Conservation (phyloP, 2,888 invertebrate species). For the Melangyna quadrimaculata region DNA sequence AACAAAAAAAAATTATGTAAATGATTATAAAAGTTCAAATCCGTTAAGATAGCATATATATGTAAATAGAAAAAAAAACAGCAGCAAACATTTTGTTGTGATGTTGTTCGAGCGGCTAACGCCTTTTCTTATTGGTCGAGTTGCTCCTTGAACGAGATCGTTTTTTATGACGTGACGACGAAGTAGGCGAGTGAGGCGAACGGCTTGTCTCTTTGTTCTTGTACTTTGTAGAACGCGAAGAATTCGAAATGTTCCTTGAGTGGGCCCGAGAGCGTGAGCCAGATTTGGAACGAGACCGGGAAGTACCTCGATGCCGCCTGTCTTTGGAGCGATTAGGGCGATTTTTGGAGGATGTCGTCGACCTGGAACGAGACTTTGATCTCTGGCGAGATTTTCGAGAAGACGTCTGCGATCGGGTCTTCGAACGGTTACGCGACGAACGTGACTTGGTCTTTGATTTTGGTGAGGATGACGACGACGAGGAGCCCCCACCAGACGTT, state of each 20-base stretch:
- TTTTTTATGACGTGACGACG: slow-evolving; percentile 58
- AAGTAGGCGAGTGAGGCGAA: slow-evolving; percentile 72
- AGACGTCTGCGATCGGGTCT: slow-evolving; percentile 72
- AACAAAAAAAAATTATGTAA: slow-evolving; percentile 13
- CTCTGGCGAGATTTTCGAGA: slow-evolving; percentile 70
- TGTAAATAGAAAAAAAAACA: not conserved
- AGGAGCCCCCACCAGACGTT: slow-evolving; percentile 38
- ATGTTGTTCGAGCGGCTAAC: slow-evolving; percentile 34
- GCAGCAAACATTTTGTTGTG: not conserved
- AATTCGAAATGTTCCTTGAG: slow-evolving; percentile 71
- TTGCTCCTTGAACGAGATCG: slow-evolving; percentile 65
- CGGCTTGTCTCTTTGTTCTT: slow-evolving; percentile 72
- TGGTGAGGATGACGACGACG: slow-evolving; percentile 47
- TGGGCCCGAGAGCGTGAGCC: slow-evolving; percentile 61
- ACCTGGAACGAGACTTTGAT: slow-evolving; percentile 71
- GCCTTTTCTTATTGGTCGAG: slow-evolving; percentile 59
- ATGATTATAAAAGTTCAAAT: slow-evolving; percentile 52
- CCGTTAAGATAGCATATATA: slow-evolving; percentile 26
- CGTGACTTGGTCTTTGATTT: slow-evolving; percentile 62
- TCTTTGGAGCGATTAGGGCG: slow-evolving; percentile 55
- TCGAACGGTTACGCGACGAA: slow-evolving; percentile 72
- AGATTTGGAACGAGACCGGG: slow-evolving; percentile 59
- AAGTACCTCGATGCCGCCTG: slow-evolving; percentile 23
- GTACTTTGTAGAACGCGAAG: slow-evolving; percentile 70
- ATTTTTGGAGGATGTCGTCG: slow-evolving; percentile 61